Percentiles rank a stretch among this genome's conserved stretches.
Conservation (phyloP, 2,113 vertebrate species). For the Gallinago paraguaiae region DNA sequence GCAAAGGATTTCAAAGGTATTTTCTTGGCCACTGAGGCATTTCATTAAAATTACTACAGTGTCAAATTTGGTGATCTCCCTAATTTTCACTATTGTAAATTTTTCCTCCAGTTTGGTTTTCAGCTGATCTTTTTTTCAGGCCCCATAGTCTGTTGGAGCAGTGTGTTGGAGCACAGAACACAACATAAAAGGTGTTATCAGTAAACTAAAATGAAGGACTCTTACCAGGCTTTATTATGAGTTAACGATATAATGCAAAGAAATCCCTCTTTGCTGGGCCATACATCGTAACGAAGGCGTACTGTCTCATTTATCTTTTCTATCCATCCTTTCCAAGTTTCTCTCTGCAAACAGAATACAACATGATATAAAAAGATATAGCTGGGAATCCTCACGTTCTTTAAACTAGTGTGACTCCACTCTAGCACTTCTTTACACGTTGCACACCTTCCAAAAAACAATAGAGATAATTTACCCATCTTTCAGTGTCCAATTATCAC, state of each 20-base stretch:
- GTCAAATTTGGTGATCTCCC: neutral
- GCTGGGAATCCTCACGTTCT: neutral
- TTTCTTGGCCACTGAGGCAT: neutral
- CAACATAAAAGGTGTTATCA: neutral
- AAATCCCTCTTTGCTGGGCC: neutral
- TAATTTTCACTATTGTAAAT: neutral
- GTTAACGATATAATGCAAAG: neutral
- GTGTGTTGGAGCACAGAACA: neutral
- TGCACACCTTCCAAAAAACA: neutral
- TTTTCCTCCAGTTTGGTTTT: neutral
- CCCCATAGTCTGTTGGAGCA: neutral
- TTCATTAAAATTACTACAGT: neutral
- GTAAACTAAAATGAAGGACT: neutral
- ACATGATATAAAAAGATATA: neutral
- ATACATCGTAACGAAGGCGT: neutral
- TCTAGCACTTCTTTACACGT: neutral
- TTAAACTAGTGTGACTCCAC: neutral
- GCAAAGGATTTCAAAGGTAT: neutral
- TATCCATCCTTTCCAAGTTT: neutral
- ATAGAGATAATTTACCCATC: neutral
- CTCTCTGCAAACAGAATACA: neutral
- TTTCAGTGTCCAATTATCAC: neutral
- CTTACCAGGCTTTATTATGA: neutral
- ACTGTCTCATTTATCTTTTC: neutral
- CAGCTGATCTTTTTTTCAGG: neutral